A percentile compares a stretch with the other conserved stretches of the same genome.
Evolutionary conservation across 2,888 invertebrate genomes (phyloP).

Genomic region (Eretmocerus hayati): DNA sequence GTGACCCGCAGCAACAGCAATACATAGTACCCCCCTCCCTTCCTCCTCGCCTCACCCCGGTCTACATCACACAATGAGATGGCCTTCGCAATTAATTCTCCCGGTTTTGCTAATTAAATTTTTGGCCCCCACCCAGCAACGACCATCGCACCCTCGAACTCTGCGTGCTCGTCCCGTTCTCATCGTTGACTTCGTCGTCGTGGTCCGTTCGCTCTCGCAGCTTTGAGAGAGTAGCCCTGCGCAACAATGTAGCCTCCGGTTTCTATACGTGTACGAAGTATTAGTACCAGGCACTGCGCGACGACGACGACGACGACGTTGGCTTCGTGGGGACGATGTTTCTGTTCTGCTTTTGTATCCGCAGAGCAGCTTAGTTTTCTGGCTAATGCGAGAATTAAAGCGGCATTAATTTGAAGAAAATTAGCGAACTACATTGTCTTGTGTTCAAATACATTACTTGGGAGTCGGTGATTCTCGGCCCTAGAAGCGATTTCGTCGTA

Average conservation of each 20-base stretch:
- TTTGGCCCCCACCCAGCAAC: slow-evolving; percentile 29
- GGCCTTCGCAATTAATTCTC: slow-evolving; percentile 43
- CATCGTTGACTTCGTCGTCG: slow-evolving; percentile 8
- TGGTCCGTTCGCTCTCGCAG: not conserved
- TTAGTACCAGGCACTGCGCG: too few species aligned
- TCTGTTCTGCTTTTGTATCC: slow-evolving; percentile 6
- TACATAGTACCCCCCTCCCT: not conserved
- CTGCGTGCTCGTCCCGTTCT: slow-evolving; percentile 1
- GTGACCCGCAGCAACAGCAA: too few species aligned
- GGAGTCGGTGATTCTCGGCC: too few species aligned
- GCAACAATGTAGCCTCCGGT: slow-evolving; percentile 7
- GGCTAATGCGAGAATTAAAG: slow-evolving; percentile 21
- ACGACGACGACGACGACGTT: slow-evolving; percentile 3
- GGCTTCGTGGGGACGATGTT: slow-evolving; percentile 6
- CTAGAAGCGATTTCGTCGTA: too few species aligned
- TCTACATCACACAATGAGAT: slow-evolving; percentile 40
- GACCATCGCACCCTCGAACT: not conserved
- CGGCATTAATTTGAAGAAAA: slow-evolving; percentile 19
- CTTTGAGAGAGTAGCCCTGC: not conserved
- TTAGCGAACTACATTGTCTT: slow-evolving; percentile 12
- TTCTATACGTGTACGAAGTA: too few species aligned
- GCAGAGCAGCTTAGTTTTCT: not conserved
- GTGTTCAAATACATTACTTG: not conserved
- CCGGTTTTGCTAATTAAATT: slow-evolving; percentile 45
- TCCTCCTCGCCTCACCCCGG: slow-evolving; percentile 12